phyloP scores from a whole-genome alignment of 1,140 invertebrate genomes.

The Andrena cerasifolii region DNA sequence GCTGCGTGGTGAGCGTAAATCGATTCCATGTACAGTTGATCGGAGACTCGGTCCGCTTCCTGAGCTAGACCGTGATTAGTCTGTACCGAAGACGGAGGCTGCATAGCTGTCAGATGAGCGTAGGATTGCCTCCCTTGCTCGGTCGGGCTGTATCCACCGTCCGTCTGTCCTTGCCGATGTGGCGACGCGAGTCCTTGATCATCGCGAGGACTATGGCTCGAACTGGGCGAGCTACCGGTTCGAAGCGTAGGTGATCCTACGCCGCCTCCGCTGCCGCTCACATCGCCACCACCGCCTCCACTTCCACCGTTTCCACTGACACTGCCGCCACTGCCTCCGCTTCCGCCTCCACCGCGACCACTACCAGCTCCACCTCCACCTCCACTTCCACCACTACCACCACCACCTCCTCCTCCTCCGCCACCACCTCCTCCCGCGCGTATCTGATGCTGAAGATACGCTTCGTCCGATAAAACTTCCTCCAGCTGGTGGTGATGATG shows the following conservation, averaged over 20 bases:
- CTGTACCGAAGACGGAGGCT: conserved; percentile 70
- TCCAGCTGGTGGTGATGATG: conserved; percentile 74
- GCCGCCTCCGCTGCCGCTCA: conserved; percentile 19
- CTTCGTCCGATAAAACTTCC: conserved; percentile 71
- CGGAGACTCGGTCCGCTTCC: conserved; percentile 70
- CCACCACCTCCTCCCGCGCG: conserved; percentile 42
- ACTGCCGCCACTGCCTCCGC: conserved; percentile 51
- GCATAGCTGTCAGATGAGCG: conserved; percentile 78
- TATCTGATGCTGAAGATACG: conserved; percentile 76
- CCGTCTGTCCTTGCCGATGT: conserved; percentile 64
- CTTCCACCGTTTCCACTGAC: conserved; percentile 9
- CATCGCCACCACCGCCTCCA: conserved; percentile 35
- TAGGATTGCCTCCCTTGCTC: conserved; percentile 76
- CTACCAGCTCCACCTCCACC: conserved; percentile 15
- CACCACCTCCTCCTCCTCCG: conserved; percentile 24
- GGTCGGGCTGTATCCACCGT: conserved; percentile 71
- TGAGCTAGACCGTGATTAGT: conserved; percentile 65
- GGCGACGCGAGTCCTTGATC: conserved; percentile 72
- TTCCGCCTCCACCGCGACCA: not conserved
- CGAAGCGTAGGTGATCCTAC: conserved; percentile 71
- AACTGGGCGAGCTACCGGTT: conserved; percentile 76
- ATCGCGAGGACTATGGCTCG: conserved; percentile 77
- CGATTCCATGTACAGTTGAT: conserved; percentile 75
- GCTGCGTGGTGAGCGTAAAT: conserved; percentile 73
- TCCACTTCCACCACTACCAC: not conserved